Evolutionary conservation across 2,888 invertebrate species (phyloP).

Genomic region (Pseudococcus jackbeardsleyi): DNA sequence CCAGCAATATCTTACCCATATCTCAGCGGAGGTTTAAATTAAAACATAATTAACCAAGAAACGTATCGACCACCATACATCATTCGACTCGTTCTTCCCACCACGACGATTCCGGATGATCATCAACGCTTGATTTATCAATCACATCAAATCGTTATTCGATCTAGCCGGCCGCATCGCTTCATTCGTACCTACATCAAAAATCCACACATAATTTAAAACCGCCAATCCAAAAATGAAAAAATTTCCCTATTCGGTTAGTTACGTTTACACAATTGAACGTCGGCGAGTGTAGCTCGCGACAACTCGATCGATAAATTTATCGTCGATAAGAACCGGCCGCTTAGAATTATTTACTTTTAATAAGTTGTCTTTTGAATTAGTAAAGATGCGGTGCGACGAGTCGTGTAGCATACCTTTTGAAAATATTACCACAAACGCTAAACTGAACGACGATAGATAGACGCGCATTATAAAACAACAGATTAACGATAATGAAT

Average conservation of each 20-base stretch:
- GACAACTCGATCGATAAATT: slow-evolving; percentile 56
- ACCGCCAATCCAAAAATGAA: neutral
- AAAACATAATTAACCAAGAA: slow-evolving; percentile 9
- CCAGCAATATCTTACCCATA: neutral
- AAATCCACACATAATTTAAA: neutral
- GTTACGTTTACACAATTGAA: neutral
- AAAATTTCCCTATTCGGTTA: slow-evolving; percentile 5
- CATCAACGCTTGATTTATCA: neutral
- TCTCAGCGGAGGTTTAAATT: neutral
- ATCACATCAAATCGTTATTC: neutral
- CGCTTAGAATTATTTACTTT: slow-evolving; percentile 60
- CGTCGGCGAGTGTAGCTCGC: neutral
- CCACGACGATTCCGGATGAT: neutral
- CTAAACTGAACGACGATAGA: neutral
- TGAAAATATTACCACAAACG: neutral
- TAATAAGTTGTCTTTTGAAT: slow-evolving; percentile 59
- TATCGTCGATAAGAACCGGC: slow-evolving; percentile 51
- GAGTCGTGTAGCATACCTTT: slow-evolving; percentile 12
- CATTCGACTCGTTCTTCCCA: neutral
- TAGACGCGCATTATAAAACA: slow-evolving; percentile 59
- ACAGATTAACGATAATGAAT: slow-evolving; percentile 62
- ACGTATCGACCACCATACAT: neutral
- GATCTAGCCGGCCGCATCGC: neutral
- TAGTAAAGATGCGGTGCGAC: slow-evolving; percentile 11
- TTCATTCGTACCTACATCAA: neutral